phyloP scores from a whole-genome alignment of 2,113 vertebrate species.

The Grantiella picta region DNA sequence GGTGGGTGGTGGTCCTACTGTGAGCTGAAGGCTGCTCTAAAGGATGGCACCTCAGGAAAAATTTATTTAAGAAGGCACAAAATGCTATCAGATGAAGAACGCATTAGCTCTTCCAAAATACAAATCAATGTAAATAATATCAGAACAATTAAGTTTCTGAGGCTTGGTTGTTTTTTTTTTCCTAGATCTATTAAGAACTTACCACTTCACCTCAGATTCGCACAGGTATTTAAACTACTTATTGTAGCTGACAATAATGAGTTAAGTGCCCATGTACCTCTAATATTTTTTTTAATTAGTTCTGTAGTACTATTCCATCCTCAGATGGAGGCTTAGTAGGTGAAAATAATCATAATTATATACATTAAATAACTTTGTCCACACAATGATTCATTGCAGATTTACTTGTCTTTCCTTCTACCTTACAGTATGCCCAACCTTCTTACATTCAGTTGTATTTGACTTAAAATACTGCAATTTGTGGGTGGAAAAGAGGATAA shows the following conservation, averaged over 20 bases:
- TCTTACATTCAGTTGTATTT: not conserved
- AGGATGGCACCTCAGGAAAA: not conserved
- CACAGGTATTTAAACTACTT: not conserved
- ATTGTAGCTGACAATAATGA: not conserved
- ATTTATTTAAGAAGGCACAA: not conserved
- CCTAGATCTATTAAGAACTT: not conserved
- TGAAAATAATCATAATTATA: not conserved
- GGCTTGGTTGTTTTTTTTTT: fast-evolving
- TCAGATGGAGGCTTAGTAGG: not conserved
- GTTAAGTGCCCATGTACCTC: not conserved
- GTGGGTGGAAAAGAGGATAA: not conserved
- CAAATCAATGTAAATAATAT: not conserved
- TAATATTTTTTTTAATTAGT: not conserved
- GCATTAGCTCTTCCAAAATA: not conserved
- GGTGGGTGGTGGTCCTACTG: fast-evolving
- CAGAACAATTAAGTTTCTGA: not conserved
- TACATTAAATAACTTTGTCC: not conserved
- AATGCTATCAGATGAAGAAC: not conserved
- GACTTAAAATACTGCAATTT: not conserved
- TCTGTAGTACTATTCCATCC: not conserved
- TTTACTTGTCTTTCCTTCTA: not conserved
- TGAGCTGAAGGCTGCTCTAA: not conserved
- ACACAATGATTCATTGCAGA: not conserved
- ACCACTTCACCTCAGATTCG: not conserved
- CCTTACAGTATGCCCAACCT: not conserved